Percentiles rank a stretch among this genome's conserved stretches.
Evolutionary conservation across 37 sponge, comb jelly and placozoan genomes (phyloP).

Genomic region (Cladorhizidae sp.): DNA sequence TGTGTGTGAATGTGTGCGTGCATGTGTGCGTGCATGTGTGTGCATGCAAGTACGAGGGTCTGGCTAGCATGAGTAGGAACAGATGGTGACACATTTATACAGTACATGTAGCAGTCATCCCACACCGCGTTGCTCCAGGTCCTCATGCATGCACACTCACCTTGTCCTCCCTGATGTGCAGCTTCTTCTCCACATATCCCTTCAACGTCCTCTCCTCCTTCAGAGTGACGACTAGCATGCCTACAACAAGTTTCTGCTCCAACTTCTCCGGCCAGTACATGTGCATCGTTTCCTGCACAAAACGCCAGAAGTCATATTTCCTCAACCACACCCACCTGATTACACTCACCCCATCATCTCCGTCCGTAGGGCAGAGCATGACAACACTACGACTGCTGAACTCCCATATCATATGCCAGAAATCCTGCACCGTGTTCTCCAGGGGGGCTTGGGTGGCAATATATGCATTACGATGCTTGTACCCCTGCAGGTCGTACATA

Average conservation of each 20-base stretch:
- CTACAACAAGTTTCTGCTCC: not conserved
- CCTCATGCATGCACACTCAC: slow-evolving; percentile 1
- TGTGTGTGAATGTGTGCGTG: too few species aligned
- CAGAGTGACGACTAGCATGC: slow-evolving; percentile 40
- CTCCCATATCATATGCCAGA: slow-evolving; percentile 82
- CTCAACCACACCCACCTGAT: not conserved
- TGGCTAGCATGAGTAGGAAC: too few species aligned
- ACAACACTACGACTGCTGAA: slow-evolving; percentile 46
- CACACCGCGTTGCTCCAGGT: too few species aligned
- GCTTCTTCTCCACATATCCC: slow-evolving; percentile 17
- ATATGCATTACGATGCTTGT: slow-evolving; percentile 65
- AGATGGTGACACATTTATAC: too few species aligned
- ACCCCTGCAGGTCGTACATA: slow-evolving; percentile 37
- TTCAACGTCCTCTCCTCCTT: not conserved
- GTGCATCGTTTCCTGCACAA: slow-evolving; percentile 20
- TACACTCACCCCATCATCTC: slow-evolving; percentile 30
- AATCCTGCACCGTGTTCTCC: slow-evolving; percentile 45
- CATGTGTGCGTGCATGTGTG: too few species aligned
- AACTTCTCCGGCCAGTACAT: slow-evolving; percentile 55
- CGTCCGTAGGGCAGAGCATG: slow-evolving; percentile 47
- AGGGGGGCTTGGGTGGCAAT: slow-evolving; percentile 71
- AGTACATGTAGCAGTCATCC: too few species aligned
- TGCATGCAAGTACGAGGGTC: too few species aligned
- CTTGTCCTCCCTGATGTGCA: slow-evolving; percentile 58
- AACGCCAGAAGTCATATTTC: not conserved